These are phyloP conservation scores for Peromyscus californicus DNA, from an alignment of 2,113 vertebrate genomes.

Conservation along the genomic window DNA sequence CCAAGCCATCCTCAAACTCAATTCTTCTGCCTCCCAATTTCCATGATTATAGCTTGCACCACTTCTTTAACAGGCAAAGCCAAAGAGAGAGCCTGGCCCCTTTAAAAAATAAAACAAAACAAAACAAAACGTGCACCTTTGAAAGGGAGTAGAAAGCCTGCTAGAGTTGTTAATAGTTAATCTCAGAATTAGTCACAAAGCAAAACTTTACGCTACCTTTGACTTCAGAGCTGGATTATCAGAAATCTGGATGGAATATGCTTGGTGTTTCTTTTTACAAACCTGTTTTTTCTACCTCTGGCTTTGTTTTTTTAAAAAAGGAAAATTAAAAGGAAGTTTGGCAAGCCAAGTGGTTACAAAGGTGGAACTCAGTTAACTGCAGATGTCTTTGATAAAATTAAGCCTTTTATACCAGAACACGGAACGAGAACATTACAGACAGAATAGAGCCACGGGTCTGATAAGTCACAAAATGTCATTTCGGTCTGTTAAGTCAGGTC, in stretches of 20 bases:
- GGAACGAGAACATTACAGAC: background rate
- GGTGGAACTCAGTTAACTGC: background rate
- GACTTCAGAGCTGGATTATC: constrained; percentile 56
- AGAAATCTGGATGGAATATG: constrained; percentile 33
- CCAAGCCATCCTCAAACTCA: no score
- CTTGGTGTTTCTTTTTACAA: constrained; percentile 28
- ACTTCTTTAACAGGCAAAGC: constrained; percentile 4
- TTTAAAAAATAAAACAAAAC: constrained; percentile 62
- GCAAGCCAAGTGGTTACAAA: background rate
- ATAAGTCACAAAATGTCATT: background rate
- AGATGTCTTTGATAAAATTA: background rate
- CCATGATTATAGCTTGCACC: background rate
- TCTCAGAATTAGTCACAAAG: constrained; percentile 67
- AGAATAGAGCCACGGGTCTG: background rate
- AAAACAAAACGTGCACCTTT: background rate
- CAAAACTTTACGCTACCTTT: constrained; percentile 69
- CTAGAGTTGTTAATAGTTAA: constrained; percentile 78
- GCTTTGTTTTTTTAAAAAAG: constrained; percentile 12
- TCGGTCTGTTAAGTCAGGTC: background rate
- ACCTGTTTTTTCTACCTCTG: background rate
- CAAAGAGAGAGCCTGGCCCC: constrained; percentile 51
- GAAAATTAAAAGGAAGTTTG: background rate
- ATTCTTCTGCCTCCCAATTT: background rate
- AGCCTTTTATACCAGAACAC: background rate
- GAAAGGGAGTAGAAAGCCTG: constrained; percentile 48